Conservation (phyloP, 2,113 vertebrate species). For the Colinus virginianus region DNA sequence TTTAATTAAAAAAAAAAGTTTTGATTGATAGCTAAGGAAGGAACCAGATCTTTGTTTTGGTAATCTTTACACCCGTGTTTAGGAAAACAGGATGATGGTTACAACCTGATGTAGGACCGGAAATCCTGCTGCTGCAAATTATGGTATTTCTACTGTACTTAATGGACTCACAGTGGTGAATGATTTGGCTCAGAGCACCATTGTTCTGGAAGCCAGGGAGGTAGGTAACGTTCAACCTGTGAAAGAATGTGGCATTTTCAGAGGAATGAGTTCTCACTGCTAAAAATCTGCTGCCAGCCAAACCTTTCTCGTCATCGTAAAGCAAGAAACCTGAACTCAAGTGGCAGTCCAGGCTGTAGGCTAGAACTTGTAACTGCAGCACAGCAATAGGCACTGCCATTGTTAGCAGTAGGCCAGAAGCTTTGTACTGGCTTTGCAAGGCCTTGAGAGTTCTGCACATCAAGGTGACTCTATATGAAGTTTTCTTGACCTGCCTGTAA, state of each 20-base stretch:
- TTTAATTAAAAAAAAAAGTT: background rate
- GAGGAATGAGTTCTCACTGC: background rate
- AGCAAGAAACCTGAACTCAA: background rate
- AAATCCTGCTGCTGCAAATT: background rate
- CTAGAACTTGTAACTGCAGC: no score
- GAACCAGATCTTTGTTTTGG: background rate
- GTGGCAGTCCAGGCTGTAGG: background rate
- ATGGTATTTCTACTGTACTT: background rate
- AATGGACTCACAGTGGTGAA: background rate
- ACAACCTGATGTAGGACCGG: background rate
- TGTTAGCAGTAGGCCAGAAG: no score
- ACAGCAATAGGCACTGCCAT: no score
- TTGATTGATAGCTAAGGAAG: background rate
- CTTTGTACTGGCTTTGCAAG: no score
- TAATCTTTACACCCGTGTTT: background rate
- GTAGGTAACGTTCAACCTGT: background rate
- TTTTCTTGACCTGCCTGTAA: no score
- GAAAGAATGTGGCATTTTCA: background rate
- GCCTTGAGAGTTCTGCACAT: no score
- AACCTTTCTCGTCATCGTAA: background rate
- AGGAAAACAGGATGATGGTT: background rate
- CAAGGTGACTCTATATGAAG: no score
- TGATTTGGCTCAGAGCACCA: background rate
- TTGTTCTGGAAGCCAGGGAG: background rate
- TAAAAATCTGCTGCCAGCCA: background rate